Conservation (phyloP, 2,888 invertebrate species). For the Diplolepis rosae region DNA sequence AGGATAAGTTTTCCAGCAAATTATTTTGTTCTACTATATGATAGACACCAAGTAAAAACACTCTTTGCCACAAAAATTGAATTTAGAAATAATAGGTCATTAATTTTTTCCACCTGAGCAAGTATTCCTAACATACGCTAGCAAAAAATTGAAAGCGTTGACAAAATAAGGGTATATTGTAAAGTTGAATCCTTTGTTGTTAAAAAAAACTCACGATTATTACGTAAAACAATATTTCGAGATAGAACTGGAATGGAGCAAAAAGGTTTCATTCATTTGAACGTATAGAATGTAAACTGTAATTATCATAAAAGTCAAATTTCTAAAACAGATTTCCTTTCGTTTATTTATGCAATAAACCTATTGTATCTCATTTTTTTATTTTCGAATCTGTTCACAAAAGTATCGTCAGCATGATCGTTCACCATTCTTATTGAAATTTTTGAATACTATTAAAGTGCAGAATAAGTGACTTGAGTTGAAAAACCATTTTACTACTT, state of each 20-base stretch:
- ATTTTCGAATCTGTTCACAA: background rate
- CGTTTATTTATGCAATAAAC: background rate
- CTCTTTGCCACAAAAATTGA: too few species aligned
- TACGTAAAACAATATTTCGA: background rate
- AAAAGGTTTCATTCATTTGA: background rate
- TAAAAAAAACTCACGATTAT: background rate
- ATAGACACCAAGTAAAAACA: too few species aligned
- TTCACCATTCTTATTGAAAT: constrained; percentile 5
- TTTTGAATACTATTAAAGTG: background rate
- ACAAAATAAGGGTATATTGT: too few species aligned
- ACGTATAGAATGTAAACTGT: background rate
- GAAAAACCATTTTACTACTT: background rate
- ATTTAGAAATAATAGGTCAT: too few species aligned
- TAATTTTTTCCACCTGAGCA: too few species aligned
- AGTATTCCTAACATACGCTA: too few species aligned
- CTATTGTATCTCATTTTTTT: background rate
- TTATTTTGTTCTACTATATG: too few species aligned
- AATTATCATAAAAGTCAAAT: background rate
- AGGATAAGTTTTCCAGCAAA: too few species aligned
- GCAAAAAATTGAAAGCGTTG: too few species aligned
- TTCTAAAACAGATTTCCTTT: background rate
- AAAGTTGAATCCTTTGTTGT: too few species aligned
- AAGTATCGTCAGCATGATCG: background rate
- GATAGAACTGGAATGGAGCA: background rate
- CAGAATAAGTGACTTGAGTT: background rate